Evolutionary conservation across 2,113 vertebrate species (phyloP).

Genomic region (Pithys albifrons): DNA sequence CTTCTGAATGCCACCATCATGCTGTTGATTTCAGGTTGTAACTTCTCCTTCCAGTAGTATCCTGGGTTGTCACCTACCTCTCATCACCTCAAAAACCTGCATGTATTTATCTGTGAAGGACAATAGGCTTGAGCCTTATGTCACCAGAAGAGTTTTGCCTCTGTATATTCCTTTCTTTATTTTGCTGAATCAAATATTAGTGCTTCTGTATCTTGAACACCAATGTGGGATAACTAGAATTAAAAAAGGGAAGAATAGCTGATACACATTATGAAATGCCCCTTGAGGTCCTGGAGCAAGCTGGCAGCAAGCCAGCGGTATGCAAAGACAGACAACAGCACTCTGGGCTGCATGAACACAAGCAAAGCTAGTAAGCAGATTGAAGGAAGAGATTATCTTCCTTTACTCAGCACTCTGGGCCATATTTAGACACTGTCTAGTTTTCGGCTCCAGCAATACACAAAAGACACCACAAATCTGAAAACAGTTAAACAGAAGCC

Average conservation of each 20-base stretch:
- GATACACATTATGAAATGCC: neutral
- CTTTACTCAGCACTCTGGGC: neutral
- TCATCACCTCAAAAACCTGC: neutral
- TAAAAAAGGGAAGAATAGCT: neutral
- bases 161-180: neutral
- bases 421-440: neutral
- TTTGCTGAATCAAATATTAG: neutral
- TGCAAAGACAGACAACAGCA: neutral
- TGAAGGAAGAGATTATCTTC: slow-evolving; percentile 16
- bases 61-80: neutral
- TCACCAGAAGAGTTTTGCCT: neutral
- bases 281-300: neutral
- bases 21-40: neutral
- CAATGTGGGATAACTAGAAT: neutral
- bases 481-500: neutral
- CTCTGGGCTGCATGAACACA: neutral
- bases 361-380: neutral
- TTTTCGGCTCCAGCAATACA: neutral
- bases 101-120: neutral
- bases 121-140: neutral
- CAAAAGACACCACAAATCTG: neutral
- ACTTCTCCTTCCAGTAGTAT: neutral
- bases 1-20: neutral
- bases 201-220: neutral
- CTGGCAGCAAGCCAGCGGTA: neutral